phyloP scores from a whole-genome alignment of 2,888 invertebrate species.

The Hesperia comma region DNA sequence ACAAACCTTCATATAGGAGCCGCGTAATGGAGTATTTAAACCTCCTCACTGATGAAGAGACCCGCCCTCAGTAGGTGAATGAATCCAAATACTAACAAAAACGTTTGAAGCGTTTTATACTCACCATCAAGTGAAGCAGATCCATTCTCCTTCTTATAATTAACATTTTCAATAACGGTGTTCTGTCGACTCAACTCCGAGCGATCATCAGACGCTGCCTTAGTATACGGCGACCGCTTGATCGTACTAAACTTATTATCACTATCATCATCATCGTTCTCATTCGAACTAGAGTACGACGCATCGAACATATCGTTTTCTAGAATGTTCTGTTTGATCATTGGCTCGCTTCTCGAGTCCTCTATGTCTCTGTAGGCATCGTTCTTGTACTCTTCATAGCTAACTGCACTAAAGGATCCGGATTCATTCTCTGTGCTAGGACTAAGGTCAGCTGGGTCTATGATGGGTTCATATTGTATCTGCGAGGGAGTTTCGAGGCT shows the following conservation, averaged over 20 bases:
- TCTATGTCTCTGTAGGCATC: constrained; percentile 62
- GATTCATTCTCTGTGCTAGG: constrained; percentile 73
- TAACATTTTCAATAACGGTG: constrained; percentile 79
- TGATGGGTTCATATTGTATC: constrained; percentile 79
- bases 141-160: constrained; percentile 78
- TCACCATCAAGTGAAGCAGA: constrained; percentile 70
- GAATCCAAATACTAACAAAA: no score
- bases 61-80: no score
- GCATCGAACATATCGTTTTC: constrained; percentile 81
- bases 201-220: constrained; percentile 60
- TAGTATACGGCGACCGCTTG: constrained; percentile 87
- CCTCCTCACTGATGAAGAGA: no score
- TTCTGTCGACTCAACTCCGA: constrained; percentile 74
- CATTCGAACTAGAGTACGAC: constrained; percentile 79
- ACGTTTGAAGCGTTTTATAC: constrained; percentile 23
- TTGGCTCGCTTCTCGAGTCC: constrained; percentile 69
- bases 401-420: constrained; percentile 69
- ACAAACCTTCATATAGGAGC: no score
- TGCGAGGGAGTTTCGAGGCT: constrained; percentile 78
- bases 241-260: constrained; percentile 89
- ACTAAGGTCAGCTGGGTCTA: constrained; percentile 73
- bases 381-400: constrained; percentile 59
- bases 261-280: constrained; percentile 85
- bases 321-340: constrained; percentile 80
- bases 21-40: no score